Evolutionary conservation across 2,797 vertebrate genomes (phyloP).

Genomic region (Pampus argenteus): DNA sequence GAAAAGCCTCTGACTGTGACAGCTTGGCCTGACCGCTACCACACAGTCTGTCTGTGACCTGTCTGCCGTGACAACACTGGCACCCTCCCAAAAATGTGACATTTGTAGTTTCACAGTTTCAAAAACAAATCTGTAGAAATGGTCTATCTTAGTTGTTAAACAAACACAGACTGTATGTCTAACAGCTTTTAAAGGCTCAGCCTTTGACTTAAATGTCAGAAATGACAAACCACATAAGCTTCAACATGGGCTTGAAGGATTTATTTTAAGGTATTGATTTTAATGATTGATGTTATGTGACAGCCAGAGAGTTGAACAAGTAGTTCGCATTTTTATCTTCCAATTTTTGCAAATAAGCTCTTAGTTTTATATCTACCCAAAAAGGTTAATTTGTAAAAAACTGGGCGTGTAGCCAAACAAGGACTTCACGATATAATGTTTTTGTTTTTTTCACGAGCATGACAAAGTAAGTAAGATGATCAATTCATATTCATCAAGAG

Average conservation of each 20-base stretch:
- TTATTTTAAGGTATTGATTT: constrained; percentile 47
- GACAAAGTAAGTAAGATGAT: constrained; percentile 41
- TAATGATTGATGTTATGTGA: constrained; percentile 59
- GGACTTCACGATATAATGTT: constrained; percentile 9
- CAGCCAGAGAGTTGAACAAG: constrained; percentile 31
- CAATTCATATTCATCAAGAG: constrained; percentile 60
- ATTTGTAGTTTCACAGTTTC: constrained; percentile 21
- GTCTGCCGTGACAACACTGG: constrained; percentile 13
- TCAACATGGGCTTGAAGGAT: constrained; percentile 39
- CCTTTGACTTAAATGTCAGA: constrained; percentile 30
- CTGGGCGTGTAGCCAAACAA: neutral
- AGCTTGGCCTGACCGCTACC: constrained; percentile 64
- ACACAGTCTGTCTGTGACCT: constrained; percentile 48
- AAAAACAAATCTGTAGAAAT: neutral
- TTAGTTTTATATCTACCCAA: neutral
- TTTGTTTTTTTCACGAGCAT: constrained; percentile 24
- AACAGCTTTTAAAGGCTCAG: constrained; percentile 14
- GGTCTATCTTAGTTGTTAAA: constrained; percentile 10
- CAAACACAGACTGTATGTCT: neutral
- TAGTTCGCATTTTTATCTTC: neutral
- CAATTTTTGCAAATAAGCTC: neutral
- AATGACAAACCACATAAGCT: constrained; percentile 48
- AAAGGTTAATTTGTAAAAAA: constrained; percentile 1
- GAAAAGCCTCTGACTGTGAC: constrained; percentile 74
- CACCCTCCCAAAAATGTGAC: constrained; percentile 2